Evolutionary conservation across 2,888 invertebrate species (phyloP), one percentile per base, ranked within the genome.

Genomic region (Proisotoma minuta): DNA sequence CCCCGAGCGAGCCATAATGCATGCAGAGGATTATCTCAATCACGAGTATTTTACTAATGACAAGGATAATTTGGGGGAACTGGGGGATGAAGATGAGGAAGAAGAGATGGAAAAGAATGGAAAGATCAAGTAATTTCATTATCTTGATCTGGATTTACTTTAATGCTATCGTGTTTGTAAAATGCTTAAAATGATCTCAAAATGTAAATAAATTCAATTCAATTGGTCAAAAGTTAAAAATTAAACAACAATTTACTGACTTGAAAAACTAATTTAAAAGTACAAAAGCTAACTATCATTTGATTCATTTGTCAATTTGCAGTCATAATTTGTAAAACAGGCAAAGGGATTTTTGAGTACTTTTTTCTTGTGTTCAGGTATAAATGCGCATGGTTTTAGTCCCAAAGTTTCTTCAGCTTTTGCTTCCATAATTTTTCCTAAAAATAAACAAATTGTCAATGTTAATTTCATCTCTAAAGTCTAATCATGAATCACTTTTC

Each of bases 251-350:
- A n/a, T n/a, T n/a, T n/a, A n/a, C n/a, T n/a, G n/a, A n/a, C n/a
- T n/a, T n/a, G n/a, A n/a, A n/a, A n/a, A n/a, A n/a, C n/a, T n/a
- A n/a, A n/a, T n/a, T n/a, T n/a, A n/a, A n/a, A n/a, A n/a, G n/a
- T n/a, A n/a, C n/a, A n/a, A n/a, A n/a, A n/a, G n/a, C n/a, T n/a
- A n/a, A n/a, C 34, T 34, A 10, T 34, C 8, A 34, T 15, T 34
- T 34, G 34, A 8, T 10, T 34, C 15, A 34, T 34, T n/a, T 5
- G 5, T n/a, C 15, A 52, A n/a, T 34, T 53, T 23, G 1, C 60
- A 81, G 77, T 88, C 81, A 78, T 90, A 96, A 81, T 96, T 96
- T 49, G 91, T 84, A 79, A 85, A 97, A 79, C 94, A 93, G 52
- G 84, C 84, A 80, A 97, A 97, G 78, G 92, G 91, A 80, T 97